Base-by-base conservation (phyloP, 2,797 vertebrate genomes). In the Sebastiscus tertius region DNA sequence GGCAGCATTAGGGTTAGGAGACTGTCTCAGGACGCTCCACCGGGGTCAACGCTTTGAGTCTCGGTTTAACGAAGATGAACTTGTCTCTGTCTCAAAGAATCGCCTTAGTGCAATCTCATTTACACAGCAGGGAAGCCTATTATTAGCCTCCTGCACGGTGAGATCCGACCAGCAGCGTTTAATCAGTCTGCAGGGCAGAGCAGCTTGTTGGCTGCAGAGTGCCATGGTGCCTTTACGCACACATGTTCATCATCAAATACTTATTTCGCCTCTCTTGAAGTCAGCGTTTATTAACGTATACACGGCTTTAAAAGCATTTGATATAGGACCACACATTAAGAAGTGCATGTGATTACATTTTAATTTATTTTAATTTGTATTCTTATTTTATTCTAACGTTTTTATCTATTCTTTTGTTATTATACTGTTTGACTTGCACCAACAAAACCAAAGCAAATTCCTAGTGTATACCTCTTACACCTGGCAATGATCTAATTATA, bases 71-170 rank as follows among this genome's bases (percentile, higher is more conserved):
- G 82, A 86, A 92, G 92, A 92, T 93, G 88, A 93, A 91, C 90
- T 89, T 83, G 88, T 91, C 88, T 94, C 88, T 91, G 92, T 88
- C 89, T 93, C 79, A 74, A 83, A 60, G 79, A 88, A 91, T 91
- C 88, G 87, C 72, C 90, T 93, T 95, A 94, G 33, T 84, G 69
- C 85, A 96, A 96, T 96, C 95, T 75, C 92, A 89, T 94, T 93
- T 85, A 82, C 66, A 83, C 54, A 75, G 64, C 69, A 12, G 70
- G 72, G 71, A 93, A 92, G 83, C 92, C 93, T 93, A 95, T 96
- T 92, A 95, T 94, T 95, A 95, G 89, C 14, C 70, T 18, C 80
- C 72, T 72, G 65, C 86, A 42, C 65, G 82, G 4, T 72, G 79
- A 86, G 87, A 90, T 89, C 91, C 77, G 11, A 70, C 20, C 64